Percentiles rank a stretch among this genome's conserved stretches.
Conservation (phyloP, 2,888 invertebrate genomes). For the Pachymerium ferrugineum region DNA sequence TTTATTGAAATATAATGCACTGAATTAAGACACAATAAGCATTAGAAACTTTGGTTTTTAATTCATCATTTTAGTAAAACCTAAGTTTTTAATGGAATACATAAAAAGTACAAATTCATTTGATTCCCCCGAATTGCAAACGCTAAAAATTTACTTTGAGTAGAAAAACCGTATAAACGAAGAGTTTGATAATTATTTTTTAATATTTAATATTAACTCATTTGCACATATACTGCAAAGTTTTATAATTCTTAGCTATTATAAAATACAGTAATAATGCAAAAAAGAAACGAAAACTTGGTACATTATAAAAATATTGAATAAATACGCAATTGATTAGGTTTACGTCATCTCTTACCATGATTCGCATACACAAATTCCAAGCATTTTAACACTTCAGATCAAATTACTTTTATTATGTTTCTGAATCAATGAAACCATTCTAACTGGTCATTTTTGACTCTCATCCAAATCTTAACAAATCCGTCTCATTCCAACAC, state of each 20-base stretch:
- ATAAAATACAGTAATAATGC: conserved; percentile 8
- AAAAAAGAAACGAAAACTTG: conserved; percentile 3
- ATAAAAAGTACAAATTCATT: conserved; percentile 17
- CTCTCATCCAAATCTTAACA: neutral
- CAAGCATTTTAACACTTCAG: neutral
- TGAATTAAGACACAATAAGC: no score
- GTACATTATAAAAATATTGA: neutral
- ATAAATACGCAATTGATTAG: conserved; percentile 8
- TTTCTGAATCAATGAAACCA: neutral
- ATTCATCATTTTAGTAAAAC: neutral
- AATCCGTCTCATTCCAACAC: neutral
- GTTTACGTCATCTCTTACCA: neutral
- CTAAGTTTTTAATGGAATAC: neutral
- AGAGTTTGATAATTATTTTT: neutral
- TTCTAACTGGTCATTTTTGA: neutral
- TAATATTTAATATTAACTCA: neutral
- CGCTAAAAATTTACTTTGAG: neutral
- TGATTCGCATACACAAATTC: neutral
- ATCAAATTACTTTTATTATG: neutral
- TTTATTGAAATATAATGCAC: no score
- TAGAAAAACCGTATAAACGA: neutral
- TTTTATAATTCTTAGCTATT: conserved; percentile 1
- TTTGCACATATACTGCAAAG: neutral
- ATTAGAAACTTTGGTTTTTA: neutral
- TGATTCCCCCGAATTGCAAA: neutral